These are phyloP conservation scores for Hedya salicella DNA, from an alignment of 2,888 invertebrate genomes.

Conservation along the genomic window DNA sequence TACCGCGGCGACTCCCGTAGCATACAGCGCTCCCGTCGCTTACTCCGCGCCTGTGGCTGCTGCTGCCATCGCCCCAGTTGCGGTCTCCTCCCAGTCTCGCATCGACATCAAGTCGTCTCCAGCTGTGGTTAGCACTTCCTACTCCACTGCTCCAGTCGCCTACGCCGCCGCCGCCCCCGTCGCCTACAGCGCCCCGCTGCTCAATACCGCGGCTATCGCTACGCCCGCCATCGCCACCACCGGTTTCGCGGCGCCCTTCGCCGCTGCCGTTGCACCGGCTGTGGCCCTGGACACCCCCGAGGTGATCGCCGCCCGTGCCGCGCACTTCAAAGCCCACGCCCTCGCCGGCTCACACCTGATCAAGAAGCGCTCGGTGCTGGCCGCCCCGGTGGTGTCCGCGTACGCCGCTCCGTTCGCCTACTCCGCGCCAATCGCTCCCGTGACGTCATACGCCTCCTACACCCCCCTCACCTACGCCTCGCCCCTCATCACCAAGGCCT, in stretches of 20 bases:
- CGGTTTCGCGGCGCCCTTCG: slow-evolving; percentile 42
- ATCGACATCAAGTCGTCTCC: slow-evolving; percentile 49
- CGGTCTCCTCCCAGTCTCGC: slow-evolving; percentile 55
- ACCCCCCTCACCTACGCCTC: slow-evolving; percentile 54
- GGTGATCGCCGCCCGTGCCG: slow-evolving; percentile 72
- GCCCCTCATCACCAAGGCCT: slow-evolving; percentile 65
- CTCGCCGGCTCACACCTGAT: slow-evolving; percentile 68
- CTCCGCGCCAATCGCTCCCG: slow-evolving; percentile 57
- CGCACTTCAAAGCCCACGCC: slow-evolving; percentile 73
- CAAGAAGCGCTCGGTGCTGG: slow-evolving; percentile 70
- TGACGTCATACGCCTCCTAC: slow-evolving; percentile 47
- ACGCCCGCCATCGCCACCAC: slow-evolving; percentile 43
- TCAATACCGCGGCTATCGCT: slow-evolving; percentile 50
- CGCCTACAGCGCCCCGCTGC: slow-evolving; percentile 44
- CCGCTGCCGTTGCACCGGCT: slow-evolving; percentile 56
- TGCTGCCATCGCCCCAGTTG: slow-evolving; percentile 52
- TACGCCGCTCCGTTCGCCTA: slow-evolving; percentile 61
- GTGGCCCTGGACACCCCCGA: slow-evolving; percentile 73
- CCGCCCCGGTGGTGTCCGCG: slow-evolving; percentile 60
- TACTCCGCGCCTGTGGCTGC: slow-evolving; percentile 45
- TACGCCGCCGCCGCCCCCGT: slow-evolving; percentile 48
- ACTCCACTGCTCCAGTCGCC: slow-evolving; percentile 39
- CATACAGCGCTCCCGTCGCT: slow-evolving; percentile 46
- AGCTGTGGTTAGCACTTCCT: slow-evolving; percentile 47
- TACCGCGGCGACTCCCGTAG: slow-evolving; percentile 49